Evolutionary conservation across 2,113 vertebrate species (phyloP).

Genomic region (Lanius ludovicianus): DNA sequence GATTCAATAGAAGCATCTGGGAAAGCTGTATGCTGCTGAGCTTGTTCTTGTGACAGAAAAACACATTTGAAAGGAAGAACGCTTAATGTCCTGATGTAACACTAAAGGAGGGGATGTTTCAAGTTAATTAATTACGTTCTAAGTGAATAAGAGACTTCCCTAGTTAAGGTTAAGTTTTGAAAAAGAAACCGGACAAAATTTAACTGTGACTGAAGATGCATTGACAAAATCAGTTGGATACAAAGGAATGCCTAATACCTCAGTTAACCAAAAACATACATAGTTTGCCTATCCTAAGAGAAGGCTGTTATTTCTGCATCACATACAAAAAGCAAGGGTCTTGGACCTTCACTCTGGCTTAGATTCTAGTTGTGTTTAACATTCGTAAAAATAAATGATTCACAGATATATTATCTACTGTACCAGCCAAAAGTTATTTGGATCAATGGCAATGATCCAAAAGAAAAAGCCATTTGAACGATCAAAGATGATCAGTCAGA

Average conservation of each 20-base stretch:
- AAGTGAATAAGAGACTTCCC: not conserved
- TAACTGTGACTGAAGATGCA: not conserved
- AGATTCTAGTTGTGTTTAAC: not conserved
- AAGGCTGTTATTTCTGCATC: not conserved
- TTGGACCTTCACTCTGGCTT: not conserved
- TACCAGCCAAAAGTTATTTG: not conserved
- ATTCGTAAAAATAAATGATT: not conserved
- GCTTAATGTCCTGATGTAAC: not conserved
- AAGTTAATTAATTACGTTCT: constrained; percentile 43
- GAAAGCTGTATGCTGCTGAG: not conserved
- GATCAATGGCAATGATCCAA: not conserved
- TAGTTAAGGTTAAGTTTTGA: not conserved
- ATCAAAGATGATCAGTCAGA: not conserved
- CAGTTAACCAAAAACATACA: not conserved
- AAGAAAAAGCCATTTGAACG: not conserved
- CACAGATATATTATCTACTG: not conserved
- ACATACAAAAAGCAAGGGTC: not conserved
- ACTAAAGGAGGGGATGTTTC: not conserved
- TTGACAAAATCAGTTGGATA: not conserved
- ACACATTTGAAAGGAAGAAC: not conserved
- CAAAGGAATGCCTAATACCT: not conserved
- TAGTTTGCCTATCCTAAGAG: not conserved
- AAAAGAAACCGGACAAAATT: not conserved
- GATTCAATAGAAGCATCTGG: not conserved
- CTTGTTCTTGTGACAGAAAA: not conserved